Evolutionary conservation across 2,113 vertebrate species (phyloP).

Genomic region (Solenodon paradoxus): DNA sequence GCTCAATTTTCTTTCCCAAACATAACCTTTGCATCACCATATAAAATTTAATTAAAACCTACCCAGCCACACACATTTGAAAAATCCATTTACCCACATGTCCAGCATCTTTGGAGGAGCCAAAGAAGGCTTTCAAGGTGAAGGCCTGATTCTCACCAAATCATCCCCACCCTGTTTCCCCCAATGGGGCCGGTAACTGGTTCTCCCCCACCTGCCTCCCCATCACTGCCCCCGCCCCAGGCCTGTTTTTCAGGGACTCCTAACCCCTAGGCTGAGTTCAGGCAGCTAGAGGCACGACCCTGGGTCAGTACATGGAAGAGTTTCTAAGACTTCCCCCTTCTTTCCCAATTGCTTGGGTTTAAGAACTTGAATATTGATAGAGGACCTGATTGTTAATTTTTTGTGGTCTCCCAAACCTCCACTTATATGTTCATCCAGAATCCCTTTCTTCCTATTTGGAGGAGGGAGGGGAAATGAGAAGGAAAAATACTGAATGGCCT

Average conservation of each 20-base stretch:
- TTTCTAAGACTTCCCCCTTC: background rate
- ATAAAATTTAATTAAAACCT: constrained; percentile 74
- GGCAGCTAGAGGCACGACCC: background rate
- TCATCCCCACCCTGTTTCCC: background rate
- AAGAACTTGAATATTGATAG: constrained; percentile 25
- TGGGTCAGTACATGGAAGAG: too few relatives aligned
- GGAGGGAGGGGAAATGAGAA: constrained; percentile 28
- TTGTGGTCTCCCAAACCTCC: constrained; percentile 24
- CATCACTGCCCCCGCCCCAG: too few relatives aligned
- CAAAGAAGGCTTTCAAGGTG: constrained; percentile 58
- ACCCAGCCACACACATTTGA: constrained; percentile 72
- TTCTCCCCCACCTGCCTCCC: background rate
- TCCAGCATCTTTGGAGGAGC: constrained; percentile 71
- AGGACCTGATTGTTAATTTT: background rate
- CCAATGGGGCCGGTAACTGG: background rate
- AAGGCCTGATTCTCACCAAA: constrained; percentile 24
- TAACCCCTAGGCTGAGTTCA: background rate
- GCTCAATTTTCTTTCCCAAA: constrained; percentile 64
- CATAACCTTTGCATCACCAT: constrained; percentile 73
- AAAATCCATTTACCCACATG: constrained; percentile 78
- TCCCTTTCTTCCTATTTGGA: constrained; percentile 31
- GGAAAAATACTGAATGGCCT: constrained; percentile 70
- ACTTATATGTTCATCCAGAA: background rate
- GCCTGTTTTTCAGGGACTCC: background rate
- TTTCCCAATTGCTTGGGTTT: background rate